These are phyloP conservation scores for Agrochola litura DNA, from an alignment of 2,888 invertebrate genomes.

Conservation along the genomic window DNA sequence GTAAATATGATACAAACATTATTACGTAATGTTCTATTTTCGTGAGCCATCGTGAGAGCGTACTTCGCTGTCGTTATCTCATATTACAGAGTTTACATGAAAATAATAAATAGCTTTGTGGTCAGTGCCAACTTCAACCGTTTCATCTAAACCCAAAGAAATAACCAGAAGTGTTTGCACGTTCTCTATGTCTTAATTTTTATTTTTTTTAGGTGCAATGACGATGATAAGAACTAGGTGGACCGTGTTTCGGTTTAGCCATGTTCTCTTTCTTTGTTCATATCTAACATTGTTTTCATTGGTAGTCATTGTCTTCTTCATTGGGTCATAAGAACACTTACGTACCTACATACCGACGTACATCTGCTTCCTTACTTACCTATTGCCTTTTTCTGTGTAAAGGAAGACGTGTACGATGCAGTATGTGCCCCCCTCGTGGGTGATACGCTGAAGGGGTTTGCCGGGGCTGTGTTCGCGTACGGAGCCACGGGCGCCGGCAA, in stretches of 20 bases:
- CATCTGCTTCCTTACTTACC: neutral
- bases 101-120: conserved; percentile 49
- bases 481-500: conserved; percentile 98
- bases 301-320: neutral
- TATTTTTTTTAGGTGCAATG: neutral
- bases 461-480: conserved; percentile 99
- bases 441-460: conserved; percentile 96
- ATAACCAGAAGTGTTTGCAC: conserved; percentile 7
- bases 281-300: neutral
- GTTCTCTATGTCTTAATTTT: neutral
- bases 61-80: conserved; percentile 8
- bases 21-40: conserved; percentile 40
- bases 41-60: conserved; percentile 4
- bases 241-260: neutral
- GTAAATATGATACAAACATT: conserved; percentile 31
- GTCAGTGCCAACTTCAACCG: conserved; percentile 34
- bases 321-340: neutral
- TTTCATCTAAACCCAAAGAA: neutral
- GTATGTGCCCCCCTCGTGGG: conserved; percentile 96
- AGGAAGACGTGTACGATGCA: conserved; percentile 95
- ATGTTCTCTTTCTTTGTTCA: neutral
- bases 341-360: no score
- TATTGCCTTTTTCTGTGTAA: conserved; percentile 16
- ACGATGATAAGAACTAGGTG: neutral
- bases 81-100: conserved; percentile 31